These are phyloP conservation scores for Ceyx erithaca DNA, from an alignment of 2,797 vertebrate genomes.

Conservation along the genomic window DNA sequence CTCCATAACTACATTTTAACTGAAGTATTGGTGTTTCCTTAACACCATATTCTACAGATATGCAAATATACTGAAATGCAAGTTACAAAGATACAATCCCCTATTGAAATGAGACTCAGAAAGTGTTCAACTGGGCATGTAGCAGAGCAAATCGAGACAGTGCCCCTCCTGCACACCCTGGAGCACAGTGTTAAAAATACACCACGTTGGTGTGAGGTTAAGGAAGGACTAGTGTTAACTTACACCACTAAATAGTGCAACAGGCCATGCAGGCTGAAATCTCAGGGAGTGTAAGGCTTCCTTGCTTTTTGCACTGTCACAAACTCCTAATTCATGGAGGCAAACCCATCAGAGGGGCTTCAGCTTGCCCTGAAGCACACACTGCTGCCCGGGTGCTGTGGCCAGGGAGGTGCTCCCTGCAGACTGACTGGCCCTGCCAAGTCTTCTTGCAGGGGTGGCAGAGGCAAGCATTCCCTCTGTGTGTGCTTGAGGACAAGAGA, in stretches of 20 bases:
- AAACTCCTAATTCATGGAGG: background rate
- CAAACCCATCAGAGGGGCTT: background rate
- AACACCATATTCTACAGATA: background rate
- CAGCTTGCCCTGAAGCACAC: too few species aligned
- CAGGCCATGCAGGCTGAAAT: background rate
- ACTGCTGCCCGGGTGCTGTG: background rate
- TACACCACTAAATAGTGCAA: background rate
- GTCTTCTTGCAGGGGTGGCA: background rate
- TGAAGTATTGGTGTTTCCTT: background rate
- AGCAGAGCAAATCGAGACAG: background rate
- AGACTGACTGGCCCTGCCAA: background rate
- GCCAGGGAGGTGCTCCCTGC: background rate
- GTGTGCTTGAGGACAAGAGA: background rate
- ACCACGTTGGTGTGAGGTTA: background rate
- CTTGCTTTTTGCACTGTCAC: background rate
- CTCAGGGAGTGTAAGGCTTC: background rate
- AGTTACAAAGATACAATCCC: background rate
- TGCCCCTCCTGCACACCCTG: background rate
- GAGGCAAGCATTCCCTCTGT: rapidly evolving
- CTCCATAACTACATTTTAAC: background rate
- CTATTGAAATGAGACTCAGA: background rate
- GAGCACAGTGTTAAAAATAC: background rate
- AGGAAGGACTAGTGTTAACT: background rate
- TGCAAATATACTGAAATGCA: background rate
- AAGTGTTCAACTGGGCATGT: background rate